Percentiles rank a stretch among this genome's conserved stretches.
Evolutionary conservation across 2,797 vertebrate genomes (phyloP).

Genomic region (Sebastes jordani): DNA sequence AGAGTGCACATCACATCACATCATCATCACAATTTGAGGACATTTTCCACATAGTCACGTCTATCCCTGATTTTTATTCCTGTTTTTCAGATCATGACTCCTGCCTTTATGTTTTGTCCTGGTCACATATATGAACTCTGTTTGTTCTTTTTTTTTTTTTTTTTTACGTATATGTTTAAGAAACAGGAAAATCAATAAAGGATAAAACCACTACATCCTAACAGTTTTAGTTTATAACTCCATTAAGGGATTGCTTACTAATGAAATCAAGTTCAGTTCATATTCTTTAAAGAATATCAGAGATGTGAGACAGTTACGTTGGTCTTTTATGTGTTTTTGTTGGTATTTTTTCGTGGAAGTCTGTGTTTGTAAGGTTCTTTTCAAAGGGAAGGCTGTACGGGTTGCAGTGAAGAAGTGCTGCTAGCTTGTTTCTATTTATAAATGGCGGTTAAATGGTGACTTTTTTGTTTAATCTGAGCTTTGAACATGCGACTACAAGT

Average conservation of each 20-base stretch:
- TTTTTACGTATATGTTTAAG: neutral
- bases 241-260: constrained; percentile 10
- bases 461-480: constrained; percentile 36
- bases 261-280: constrained; percentile 7
- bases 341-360: neutral
- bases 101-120: constrained; percentile 26
- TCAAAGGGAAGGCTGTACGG: constrained; percentile 21
- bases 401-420: constrained; percentile 24
- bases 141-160: neutral
- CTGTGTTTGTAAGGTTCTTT: constrained; percentile 1
- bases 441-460: neutral
- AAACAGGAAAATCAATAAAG: neutral
- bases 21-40: neutral
- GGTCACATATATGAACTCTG: neutral
- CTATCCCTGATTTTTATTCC: neutral
- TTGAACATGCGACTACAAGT: neutral
- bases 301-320: neutral
- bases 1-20: neutral
- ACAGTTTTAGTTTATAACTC: neutral
- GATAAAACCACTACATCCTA: neutral
- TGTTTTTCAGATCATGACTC: neutral
- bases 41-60: neutral
- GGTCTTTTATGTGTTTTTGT: constrained; percentile 3
- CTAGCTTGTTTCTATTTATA: constrained; percentile 48
- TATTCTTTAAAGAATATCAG: neutral